phyloP scores from a whole-genome alignment of 2,113 vertebrate species.

The Meriones unguiculatus region DNA sequence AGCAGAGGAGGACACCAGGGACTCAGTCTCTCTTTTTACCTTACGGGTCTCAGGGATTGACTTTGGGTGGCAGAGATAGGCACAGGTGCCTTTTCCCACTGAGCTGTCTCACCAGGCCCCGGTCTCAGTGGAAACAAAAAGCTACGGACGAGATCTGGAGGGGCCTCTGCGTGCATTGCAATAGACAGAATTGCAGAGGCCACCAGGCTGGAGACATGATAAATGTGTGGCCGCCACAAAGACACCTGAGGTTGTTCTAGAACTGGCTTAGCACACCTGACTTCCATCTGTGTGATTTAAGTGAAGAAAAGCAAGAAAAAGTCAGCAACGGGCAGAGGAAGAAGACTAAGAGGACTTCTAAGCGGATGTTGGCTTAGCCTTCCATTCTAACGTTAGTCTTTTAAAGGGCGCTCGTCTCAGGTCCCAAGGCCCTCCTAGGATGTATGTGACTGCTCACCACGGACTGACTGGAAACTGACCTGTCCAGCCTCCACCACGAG shows the following conservation, averaged over 20 bases:
- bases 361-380: not conserved
- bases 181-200: not conserved
- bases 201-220: not conserved
- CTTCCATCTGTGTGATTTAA: not conserved
- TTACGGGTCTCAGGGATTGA: no score
- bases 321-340: not conserved
- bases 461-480: not conserved
- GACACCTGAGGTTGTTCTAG: not conserved
- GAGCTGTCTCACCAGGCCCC: not conserved
- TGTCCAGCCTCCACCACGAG: fast-evolving
- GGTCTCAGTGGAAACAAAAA: not conserved
- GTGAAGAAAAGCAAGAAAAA: not conserved
- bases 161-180: not conserved
- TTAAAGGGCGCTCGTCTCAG: not conserved
- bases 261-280: not conserved
- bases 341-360: not conserved
- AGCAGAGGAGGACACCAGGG: no score
- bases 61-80: not conserved
- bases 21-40: not conserved
- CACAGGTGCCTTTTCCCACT: not conserved
- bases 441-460: not conserved
- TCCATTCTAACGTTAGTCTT: not conserved
- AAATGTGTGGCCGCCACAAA: fast-evolving
- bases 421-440: not conserved
- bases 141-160: not conserved